A percentile compares a stretch with the other conserved stretches of the same genome.
These are phyloP conservation scores for Pogonocherus hispidulus DNA, from an alignment of 2,888 invertebrate genomes.

Conservation along the genomic window DNA sequence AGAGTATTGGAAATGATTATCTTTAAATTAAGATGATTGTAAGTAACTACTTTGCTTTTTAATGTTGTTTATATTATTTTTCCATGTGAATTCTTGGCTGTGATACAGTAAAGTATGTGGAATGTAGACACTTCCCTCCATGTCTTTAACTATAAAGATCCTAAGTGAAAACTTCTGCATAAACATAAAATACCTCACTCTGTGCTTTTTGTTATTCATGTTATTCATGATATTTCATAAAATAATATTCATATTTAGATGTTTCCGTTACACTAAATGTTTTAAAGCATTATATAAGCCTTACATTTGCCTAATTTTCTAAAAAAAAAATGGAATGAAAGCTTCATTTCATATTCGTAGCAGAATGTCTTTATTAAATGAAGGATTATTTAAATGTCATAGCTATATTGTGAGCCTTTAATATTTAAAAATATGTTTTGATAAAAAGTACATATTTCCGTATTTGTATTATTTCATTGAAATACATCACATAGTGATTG, in stretches of 20 bases:
- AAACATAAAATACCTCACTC: conserved; percentile 63
- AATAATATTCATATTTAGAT: conserved; percentile 36
- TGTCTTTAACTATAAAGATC: conserved; percentile 57
- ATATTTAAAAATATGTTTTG: background rate
- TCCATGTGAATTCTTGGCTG: conserved; percentile 70
- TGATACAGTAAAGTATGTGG: conserved; percentile 69
- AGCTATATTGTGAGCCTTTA: background rate
- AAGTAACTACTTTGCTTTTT: conserved; percentile 59
- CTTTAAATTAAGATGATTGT: conserved; percentile 47
- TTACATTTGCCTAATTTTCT: background rate
- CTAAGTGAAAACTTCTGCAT: conserved; percentile 53
- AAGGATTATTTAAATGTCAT: background rate
- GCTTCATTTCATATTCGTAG: background rate
- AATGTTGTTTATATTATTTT: conserved; percentile 58
- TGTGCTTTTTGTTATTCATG: conserved; percentile 59
- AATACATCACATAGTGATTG: too few species aligned
- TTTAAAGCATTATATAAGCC: background rate
- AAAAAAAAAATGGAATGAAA: background rate
- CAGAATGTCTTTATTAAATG: conserved; percentile 11
- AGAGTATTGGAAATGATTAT: conserved; percentile 53
- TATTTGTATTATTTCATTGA: too few species aligned
- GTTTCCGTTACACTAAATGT: conserved; percentile 37
- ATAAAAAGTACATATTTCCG: background rate
- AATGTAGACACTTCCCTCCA: conserved; percentile 67
- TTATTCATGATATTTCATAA: background rate